phyloP scores from a whole-genome alignment of 2,888 invertebrate genomes.

The Pasiphila rectangulata region DNA sequence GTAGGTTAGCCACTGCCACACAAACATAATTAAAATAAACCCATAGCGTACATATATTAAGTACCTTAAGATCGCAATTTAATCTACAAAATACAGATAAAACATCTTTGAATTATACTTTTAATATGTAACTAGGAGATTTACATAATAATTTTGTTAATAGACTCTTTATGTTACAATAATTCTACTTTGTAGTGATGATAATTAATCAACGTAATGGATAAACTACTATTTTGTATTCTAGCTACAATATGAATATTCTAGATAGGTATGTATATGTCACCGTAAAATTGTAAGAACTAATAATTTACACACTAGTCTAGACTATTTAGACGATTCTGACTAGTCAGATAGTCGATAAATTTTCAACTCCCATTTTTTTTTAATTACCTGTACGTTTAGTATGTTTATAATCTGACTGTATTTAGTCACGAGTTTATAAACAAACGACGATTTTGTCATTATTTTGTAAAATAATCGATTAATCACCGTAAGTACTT shows the following conservation, averaged over 20 bases:
- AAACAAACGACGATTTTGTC: no score
- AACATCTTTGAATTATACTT: slow-evolving; percentile 22
- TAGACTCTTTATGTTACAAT: slow-evolving; percentile 21
- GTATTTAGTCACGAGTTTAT: no score
- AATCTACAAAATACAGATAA: slow-evolving; percentile 17
- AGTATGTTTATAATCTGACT: no score
- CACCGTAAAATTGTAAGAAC: no score
- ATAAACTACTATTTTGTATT: slow-evolving; percentile 1
- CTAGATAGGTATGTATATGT: not conserved
- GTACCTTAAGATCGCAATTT: slow-evolving; percentile 8
- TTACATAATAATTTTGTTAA: slow-evolving; percentile 11
- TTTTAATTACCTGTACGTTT: no score
- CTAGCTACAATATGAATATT: not conserved
- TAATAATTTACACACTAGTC: no score
- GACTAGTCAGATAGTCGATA: no score
- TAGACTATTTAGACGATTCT: no score
- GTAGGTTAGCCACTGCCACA: slow-evolving; percentile 15
- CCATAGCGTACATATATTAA: not conserved
- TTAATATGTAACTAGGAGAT: slow-evolving; percentile 2
- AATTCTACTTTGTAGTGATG: slow-evolving; percentile 11
- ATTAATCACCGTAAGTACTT: no score
- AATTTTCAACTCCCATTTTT: no score
- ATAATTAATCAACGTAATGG: slow-evolving; percentile 2
- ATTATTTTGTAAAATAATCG: no score
- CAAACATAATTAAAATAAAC: slow-evolving; percentile 6